Conservation (phyloP, 2,113 vertebrate species). For the Empidonax alnorum region DNA sequence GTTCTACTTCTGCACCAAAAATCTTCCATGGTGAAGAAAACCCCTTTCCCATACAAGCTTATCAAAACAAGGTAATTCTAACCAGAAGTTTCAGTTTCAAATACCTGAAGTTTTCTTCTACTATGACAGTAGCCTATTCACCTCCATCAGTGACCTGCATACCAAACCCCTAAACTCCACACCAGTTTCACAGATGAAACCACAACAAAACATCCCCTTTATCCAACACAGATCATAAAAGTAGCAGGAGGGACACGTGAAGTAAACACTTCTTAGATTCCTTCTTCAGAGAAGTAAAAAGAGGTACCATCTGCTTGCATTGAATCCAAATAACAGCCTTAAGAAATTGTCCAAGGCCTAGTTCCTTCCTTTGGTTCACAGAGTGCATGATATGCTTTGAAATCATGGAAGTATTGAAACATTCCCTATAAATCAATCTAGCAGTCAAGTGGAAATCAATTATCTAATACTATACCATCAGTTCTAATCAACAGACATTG, state of each 20-base stretch:
- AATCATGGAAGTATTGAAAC: not conserved
- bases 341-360: not conserved
- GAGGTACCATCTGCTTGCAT: not conserved
- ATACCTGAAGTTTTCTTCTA: not conserved
- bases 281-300: not conserved
- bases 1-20: not conserved
- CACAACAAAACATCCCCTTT: not conserved
- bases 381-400: not conserved
- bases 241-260: accelerated
- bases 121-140: not conserved
- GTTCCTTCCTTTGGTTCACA: not conserved
- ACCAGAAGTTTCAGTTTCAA: not conserved
- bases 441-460: not conserved
- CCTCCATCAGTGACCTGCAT: not conserved
- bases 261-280: not conserved
- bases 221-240: not conserved
- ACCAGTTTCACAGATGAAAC: not conserved
- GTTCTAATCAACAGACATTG: not conserved
- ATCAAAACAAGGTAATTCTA: not conserved
- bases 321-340: not conserved
- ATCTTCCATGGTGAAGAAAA: not conserved
- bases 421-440: not conserved
- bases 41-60: not conserved
- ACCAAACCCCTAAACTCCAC: not conserved
- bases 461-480: not conserved